phyloP scores from a whole-genome alignment of 2,113 vertebrate genomes.

The Phrynosoma blainvillii region DNA sequence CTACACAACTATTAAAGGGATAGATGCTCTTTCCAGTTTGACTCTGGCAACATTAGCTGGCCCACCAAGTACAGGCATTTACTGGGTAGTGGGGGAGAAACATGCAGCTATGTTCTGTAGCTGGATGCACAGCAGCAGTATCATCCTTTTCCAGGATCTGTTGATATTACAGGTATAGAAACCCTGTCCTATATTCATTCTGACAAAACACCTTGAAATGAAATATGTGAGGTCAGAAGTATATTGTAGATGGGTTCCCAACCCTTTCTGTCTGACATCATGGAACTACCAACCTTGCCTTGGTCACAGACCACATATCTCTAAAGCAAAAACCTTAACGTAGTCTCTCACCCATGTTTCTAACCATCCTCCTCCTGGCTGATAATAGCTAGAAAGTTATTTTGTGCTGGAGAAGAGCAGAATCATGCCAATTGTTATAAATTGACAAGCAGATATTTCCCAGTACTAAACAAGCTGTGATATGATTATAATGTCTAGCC shows the following conservation, averaged over 20 bases:
- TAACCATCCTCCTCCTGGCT: not conserved
- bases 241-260: not conserved
- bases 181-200: too few species aligned
- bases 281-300: not conserved
- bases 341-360: not conserved
- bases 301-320: not conserved
- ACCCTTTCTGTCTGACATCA: not conserved
- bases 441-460: not conserved
- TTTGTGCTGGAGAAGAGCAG: not conserved
- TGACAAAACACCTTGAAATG: too few species aligned
- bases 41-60: too few species aligned
- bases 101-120: too few species aligned
- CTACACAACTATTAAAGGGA: too few species aligned
- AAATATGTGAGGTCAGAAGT: not conserved
- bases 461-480: not conserved
- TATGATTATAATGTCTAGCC: not conserved
- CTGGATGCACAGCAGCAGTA: too few species aligned
- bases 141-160: too few species aligned
- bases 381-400: not conserved
- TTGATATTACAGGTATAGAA: too few species aligned
- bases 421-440: not conserved
- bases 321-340: not conserved
- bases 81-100: too few species aligned
- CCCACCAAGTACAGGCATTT: too few species aligned
- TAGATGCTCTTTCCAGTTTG: too few species aligned